Base-by-base conservation (phyloP, 2,888 invertebrate genomes). In the Apodemia duryi region DNA sequence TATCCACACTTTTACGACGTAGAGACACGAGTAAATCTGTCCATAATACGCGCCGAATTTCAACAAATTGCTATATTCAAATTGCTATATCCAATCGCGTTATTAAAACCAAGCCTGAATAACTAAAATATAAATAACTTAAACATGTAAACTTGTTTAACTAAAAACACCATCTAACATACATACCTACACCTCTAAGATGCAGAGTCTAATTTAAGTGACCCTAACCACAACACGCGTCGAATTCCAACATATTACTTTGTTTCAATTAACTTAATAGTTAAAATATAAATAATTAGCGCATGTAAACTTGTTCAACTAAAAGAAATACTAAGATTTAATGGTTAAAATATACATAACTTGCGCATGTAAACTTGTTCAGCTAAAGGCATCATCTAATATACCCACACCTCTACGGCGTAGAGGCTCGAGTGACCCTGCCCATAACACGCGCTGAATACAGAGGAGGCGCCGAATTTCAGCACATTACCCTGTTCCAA, bases 401-500 rank as follows among this genome's bases (percentile, higher is more conserved):
- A 52, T 51, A 21, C 52, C 52, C 52, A 21, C 52, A 52, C 52
- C 52, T 52, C 52, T 21, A n/a, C 21, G 52, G 21, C 52, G 49
- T n/a, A 49, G 52, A 21, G 52, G 21, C 21, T 9, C 9, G 21
- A 21, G 52, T 28, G 52, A 52, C 52, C 52, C 52, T 52, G 9
- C 52, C 52, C 28, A 52, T 21, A 52, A 52, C 52, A 52, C 52
- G 52, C 52, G 28, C 52, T 28, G 52, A 52, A 54, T 54, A 54
- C 54, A 54, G 54, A 54, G 54, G 54, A 54, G 43, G 10, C 43
- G 54, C 10, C 28, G 54, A 54, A 54, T 54, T 54, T 54, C 54
- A 29, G 54, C 54, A 54, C 54, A 54, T 54, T 54, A 29, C 54
- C 54, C 29, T 54, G 54, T 54, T 54, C 54, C 54, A 29, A 54